Conservation (phyloP, 2,888 invertebrate species). For the Electrophaes corylata region DNA sequence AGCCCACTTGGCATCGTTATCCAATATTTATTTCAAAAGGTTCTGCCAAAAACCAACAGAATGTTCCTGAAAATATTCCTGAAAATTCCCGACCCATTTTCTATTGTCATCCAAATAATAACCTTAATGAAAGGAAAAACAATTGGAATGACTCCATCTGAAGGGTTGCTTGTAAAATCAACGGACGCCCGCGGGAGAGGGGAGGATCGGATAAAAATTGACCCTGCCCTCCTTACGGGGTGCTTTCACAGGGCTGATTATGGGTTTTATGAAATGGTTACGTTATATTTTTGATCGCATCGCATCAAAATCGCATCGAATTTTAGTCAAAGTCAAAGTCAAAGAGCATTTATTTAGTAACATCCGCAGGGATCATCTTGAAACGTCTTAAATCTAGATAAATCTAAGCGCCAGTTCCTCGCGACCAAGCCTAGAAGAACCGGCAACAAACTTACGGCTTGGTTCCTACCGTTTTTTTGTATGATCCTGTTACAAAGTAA, state of each 20-base stretch:
- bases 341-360: too few species aligned
- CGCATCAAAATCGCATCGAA: too few species aligned
- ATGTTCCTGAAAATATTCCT: conserved; percentile 3
- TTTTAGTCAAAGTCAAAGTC: too few species aligned
- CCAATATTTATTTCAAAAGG: conserved; percentile 1
- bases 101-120: conserved; percentile 13
- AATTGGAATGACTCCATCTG: conserved; percentile 14
- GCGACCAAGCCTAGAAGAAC: too few species aligned
- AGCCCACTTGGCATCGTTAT: not conserved
- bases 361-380: too few species aligned
- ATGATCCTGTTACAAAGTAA: too few species aligned
- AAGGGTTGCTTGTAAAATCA: conserved; percentile 9
- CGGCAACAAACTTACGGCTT: too few species aligned
- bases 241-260: not conserved
- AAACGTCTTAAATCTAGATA: too few species aligned
- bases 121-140: conserved; percentile 13
- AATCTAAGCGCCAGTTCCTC: too few species aligned
- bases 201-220: conserved; percentile 11
- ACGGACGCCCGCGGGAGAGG: not conserved
- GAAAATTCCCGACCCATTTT: not conserved
- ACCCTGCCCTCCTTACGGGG: not conserved
- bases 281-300: too few species aligned
- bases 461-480: too few species aligned
- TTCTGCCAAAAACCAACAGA: not conserved
- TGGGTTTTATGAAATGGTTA: not conserved